phyloP scores from a whole-genome alignment of 1,140 invertebrate species.

The Euwallacea fornicatus region DNA sequence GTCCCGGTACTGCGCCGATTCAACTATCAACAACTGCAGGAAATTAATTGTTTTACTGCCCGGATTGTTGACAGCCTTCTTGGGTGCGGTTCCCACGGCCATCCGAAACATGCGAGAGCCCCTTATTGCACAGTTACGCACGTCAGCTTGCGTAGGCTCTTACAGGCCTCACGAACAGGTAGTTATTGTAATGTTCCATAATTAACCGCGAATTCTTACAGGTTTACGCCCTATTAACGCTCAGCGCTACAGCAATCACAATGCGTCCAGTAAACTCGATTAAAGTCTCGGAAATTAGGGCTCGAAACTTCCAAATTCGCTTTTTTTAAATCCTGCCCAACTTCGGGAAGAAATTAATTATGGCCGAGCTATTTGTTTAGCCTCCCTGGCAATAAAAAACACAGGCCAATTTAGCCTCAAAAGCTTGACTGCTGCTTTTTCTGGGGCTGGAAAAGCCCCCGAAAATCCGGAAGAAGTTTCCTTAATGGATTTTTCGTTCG shows the following conservation, averaged over 20 bases:
- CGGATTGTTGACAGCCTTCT: too few species aligned
- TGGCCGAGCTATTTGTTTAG: constrained; percentile 1
- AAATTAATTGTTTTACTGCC: too few species aligned
- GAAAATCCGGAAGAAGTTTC: not conserved
- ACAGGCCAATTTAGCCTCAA: not conserved
- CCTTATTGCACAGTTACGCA: constrained; percentile 6
- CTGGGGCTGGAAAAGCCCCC: too few species aligned
- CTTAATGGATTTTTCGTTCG: not conserved
- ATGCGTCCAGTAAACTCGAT: not conserved
- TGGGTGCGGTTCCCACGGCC: too few species aligned
- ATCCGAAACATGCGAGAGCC: too few species aligned
- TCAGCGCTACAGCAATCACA: not conserved
- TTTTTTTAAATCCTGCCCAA: constrained; percentile 1
- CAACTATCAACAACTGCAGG: too few species aligned
- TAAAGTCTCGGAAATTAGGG: not conserved
- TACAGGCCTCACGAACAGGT: constrained; percentile 15
- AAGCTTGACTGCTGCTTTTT: constrained; percentile 1
- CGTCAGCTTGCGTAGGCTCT: constrained; percentile 13
- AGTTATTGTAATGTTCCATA: constrained; percentile 16
- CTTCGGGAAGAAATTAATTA: not conserved
- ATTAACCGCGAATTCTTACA: constrained; percentile 9
- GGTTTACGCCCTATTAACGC: constrained; percentile 16
- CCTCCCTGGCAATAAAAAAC: not conserved
- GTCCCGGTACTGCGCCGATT: too few species aligned
- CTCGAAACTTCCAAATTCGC: not conserved